Conservation (phyloP, 2,888 invertebrate genomes). For the Polydesmus complanatus region DNA sequence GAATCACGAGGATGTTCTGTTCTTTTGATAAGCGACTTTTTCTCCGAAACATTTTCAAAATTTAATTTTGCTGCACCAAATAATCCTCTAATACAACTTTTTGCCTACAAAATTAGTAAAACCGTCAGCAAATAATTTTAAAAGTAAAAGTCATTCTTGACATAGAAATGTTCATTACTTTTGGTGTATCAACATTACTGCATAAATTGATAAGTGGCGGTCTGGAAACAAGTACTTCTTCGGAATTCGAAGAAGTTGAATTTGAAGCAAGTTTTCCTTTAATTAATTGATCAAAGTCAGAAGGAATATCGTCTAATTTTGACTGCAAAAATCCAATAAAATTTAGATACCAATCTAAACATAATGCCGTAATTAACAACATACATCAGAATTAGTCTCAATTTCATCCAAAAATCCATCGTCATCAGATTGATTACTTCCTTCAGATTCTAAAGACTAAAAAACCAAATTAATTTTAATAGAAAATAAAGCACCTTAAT, state of each 20-base stretch:
- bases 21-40: conserved; percentile 44
- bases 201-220: background rate
- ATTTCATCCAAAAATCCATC: conserved; percentile 5
- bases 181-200: conserved; percentile 5
- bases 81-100: conserved; percentile 12
- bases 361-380: background rate
- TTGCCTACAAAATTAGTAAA: conserved; percentile 4
- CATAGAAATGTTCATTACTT: background rate
- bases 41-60: background rate
- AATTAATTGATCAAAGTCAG: conserved; percentile 5
- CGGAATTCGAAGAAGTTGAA: background rate
- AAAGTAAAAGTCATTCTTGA: background rate
- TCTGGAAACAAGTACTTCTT: background rate
- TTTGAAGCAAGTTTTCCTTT: background rate
- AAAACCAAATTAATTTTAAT: too few relatives aligned
- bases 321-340: background rate
- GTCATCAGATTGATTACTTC: background rate
- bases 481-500: too few relatives aligned
- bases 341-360: background rate
- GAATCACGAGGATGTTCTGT: conserved; percentile 46
- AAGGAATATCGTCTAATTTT: background rate
- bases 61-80: conserved; percentile 1
- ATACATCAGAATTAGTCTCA: background rate
- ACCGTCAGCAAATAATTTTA: too few relatives aligned
- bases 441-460: background rate